Conservation (phyloP, 2,113 vertebrate species). For the Campylomormyrus tamandua region DNA sequence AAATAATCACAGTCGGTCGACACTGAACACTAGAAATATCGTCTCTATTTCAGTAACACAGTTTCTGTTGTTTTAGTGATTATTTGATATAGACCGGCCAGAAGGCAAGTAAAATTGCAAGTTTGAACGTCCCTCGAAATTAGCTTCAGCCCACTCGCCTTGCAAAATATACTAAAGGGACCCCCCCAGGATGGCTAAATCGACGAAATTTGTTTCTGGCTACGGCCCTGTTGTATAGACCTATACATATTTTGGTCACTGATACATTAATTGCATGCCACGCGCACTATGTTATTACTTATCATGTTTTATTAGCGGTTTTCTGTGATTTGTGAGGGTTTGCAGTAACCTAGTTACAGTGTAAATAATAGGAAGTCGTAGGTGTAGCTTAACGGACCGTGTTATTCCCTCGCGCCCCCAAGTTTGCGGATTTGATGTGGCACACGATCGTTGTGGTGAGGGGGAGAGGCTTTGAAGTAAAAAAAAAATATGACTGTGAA, state of each 20-base stretch:
- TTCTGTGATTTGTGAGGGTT: neutral
- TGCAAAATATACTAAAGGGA: neutral
- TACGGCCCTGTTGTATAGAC: neutral
- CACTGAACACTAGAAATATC: neutral
- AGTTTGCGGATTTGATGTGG: neutral
- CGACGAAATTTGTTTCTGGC: neutral
- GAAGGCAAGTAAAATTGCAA: neutral
- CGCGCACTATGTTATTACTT: neutral
- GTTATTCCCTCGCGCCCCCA: neutral
- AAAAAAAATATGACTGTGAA: neutral
- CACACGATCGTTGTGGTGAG: neutral
- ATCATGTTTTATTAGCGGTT: neutral
- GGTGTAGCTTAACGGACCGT: neutral
- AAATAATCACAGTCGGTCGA: neutral
- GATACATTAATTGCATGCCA: neutral
- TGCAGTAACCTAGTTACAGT: neutral
- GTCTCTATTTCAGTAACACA: neutral
- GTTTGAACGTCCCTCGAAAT: neutral
- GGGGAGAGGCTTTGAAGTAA: neutral
- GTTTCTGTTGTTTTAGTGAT: neutral
- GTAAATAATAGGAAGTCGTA: neutral
- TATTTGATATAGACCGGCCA: neutral
- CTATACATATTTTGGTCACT: neutral
- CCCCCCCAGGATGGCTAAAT: neutral
- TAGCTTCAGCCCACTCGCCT: neutral